Conservation (phyloP, 2,888 invertebrate genomes). For the Epinotia brunnichana region DNA sequence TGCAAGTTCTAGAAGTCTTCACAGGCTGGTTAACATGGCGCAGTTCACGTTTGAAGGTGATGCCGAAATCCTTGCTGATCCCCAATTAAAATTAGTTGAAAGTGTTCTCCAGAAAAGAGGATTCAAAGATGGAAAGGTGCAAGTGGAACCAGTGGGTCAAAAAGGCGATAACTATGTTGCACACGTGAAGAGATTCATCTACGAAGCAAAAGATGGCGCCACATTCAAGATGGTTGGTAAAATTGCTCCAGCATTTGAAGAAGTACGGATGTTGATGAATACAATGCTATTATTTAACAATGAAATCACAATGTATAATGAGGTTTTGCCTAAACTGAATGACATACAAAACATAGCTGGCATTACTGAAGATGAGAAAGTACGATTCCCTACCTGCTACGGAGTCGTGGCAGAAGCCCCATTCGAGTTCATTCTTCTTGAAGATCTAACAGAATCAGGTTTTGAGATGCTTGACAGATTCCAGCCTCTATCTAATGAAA, state of each 20-base stretch:
- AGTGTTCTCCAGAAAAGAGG: slow-evolving; percentile 38
- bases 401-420: slow-evolving; percentile 53
- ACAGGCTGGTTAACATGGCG: slow-evolving; percentile 38
- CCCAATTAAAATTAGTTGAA: slow-evolving; percentile 34
- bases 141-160: slow-evolving; percentile 45
- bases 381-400: slow-evolving; percentile 58
- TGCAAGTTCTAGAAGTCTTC: background rate
- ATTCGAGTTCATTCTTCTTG: slow-evolving; percentile 60
- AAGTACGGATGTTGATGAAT: slow-evolving; percentile 47
- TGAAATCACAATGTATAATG: slow-evolving; percentile 57
- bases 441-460: slow-evolving; percentile 57
- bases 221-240: slow-evolving; percentile 61
- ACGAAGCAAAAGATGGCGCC: slow-evolving; percentile 51
- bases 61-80: slow-evolving; percentile 23
- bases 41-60: slow-evolving; percentile 44
- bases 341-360: slow-evolving; percentile 56
- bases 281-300: slow-evolving; percentile 52
- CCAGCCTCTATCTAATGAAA: slow-evolving; percentile 52
- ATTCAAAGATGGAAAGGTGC: slow-evolving; percentile 41
- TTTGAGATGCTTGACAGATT: slow-evolving; percentile 59
- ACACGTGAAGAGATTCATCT: slow-evolving; percentile 46
- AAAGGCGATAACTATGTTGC: slow-evolving; percentile 48
- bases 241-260: slow-evolving; percentile 55
- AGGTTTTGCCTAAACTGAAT: slow-evolving; percentile 56
- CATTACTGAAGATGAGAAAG: slow-evolving; percentile 53